These are phyloP conservation scores for Scolopax mira DNA, from an alignment of 2,113 vertebrate species.

Conservation along the genomic window DNA sequence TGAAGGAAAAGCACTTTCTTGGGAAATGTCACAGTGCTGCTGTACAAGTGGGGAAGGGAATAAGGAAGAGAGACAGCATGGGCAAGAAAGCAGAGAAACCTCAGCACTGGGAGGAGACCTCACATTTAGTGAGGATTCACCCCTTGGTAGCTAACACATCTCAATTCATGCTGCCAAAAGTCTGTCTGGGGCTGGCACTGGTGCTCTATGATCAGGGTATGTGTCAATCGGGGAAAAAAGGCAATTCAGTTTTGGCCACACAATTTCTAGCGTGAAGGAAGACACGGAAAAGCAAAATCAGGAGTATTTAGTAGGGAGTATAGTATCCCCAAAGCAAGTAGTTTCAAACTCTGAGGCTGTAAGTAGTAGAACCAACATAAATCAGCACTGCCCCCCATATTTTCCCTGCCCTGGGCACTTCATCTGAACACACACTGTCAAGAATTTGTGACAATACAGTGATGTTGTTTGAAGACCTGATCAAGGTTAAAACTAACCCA, in stretches of 20 bases:
- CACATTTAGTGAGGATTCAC: not conserved
- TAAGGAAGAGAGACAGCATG: not conserved
- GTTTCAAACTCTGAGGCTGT: not conserved
- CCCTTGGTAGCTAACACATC: not conserved
- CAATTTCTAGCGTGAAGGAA: not conserved
- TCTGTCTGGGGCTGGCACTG: not conserved
- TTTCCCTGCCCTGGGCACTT: not conserved
- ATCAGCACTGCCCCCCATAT: not conserved
- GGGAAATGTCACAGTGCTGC: not conserved
- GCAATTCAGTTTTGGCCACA: not conserved
- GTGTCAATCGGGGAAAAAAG: not conserved
- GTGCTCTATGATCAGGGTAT: not conserved
- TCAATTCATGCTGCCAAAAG: not conserved
- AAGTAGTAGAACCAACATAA: not conserved
- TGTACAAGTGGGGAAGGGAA: not conserved
- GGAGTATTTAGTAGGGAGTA: not conserved
- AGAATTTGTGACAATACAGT: not conserved
- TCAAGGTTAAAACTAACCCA: not conserved
- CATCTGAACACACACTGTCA: not conserved
- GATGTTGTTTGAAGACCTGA: not conserved
- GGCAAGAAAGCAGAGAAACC: not conserved
- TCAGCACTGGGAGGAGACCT: not conserved
- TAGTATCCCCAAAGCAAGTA: accelerated
- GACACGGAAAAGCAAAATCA: not conserved
- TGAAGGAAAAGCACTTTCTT: not conserved